Evolutionary conservation across 2,113 vertebrate genomes (phyloP).

Genomic region (Leucopternis melanops): DNA sequence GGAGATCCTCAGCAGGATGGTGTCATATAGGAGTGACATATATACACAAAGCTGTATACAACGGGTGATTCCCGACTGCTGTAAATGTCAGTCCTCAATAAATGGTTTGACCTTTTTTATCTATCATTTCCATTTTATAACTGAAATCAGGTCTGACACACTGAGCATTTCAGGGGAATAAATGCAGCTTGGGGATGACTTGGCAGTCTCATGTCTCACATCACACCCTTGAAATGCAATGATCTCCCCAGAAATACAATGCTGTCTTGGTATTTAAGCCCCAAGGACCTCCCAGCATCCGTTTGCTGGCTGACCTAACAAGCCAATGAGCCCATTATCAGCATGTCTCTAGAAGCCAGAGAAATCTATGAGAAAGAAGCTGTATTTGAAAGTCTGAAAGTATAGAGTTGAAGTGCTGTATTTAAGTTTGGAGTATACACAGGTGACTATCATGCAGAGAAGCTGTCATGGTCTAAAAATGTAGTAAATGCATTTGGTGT

Average conservation of each 20-base stretch:
- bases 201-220: background rate
- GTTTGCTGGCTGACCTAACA: constrained; percentile 17
- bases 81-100: constrained; percentile 24
- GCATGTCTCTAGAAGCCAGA: background rate
- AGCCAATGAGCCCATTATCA: constrained; percentile 21
- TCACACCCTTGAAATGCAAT: constrained; percentile 17
- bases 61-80: constrained; percentile 5
- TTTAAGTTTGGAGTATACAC: background rate
- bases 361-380: background rate
- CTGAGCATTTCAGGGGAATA: constrained; percentile 14
- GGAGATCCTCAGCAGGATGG: background rate
- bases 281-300: background rate
- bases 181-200: constrained; percentile 12
- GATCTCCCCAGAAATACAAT: constrained; percentile 8
- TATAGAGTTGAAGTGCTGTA: background rate
- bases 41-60: background rate
- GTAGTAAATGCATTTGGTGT: background rate
- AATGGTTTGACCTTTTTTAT: constrained; percentile 23
- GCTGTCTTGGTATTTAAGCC: background rate
- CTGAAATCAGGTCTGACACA: constrained; percentile 18
- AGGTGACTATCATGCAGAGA: background rate
- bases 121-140: constrained; percentile 44
- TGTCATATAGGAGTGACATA: background rate
- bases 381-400: background rate
- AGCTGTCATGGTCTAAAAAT: background rate